phyloP scores from a whole-genome alignment of 2,113 vertebrate genomes.

The Pseudorasbora parva region DNA sequence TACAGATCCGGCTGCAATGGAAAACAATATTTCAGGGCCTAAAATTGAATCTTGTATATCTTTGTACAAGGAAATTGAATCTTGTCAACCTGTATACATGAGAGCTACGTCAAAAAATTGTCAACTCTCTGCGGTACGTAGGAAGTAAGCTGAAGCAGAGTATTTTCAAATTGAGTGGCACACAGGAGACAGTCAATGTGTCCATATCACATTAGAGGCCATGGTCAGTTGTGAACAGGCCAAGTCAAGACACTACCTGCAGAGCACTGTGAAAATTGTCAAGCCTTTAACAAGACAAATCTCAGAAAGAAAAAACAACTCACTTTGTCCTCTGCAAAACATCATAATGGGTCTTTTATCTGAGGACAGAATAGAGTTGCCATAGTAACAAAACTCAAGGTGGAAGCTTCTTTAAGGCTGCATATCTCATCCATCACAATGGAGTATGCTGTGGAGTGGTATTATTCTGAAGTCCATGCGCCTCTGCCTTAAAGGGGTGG shows the following conservation, averaged over 20 bases:
- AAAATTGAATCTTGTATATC: slow-evolving; percentile 7
- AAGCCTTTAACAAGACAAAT: slow-evolving; percentile 52
- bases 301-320: slow-evolving; percentile 28
- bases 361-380: slow-evolving; percentile 63
- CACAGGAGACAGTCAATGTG: slow-evolving; percentile 4
- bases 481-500: slow-evolving; percentile 28
- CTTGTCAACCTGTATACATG: slow-evolving; percentile 5
- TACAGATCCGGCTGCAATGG: neutral
- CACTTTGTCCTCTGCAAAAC: slow-evolving; percentile 48
- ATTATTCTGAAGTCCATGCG: neutral
- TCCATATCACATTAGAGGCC: slow-evolving; percentile 27
- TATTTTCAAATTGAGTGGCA: slow-evolving; percentile 20
- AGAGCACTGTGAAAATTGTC: slow-evolving; percentile 36
- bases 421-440: slow-evolving; percentile 47
- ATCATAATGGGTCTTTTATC: slow-evolving; percentile 66
- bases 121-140: neutral
- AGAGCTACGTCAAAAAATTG: neutral
- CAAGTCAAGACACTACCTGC: slow-evolving; percentile 19
- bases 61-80: slow-evolving; percentile 29
- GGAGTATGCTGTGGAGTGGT: slow-evolving; percentile 11
- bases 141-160: neutral
- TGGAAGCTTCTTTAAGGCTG: slow-evolving; percentile 60
- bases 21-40: slow-evolving; percentile 6
- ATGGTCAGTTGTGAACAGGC: slow-evolving; percentile 32
- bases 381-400: slow-evolving; percentile 68